Evolutionary conservation across 1,140 invertebrate species (phyloP), one percentile per base, ranked within the genome.

Genomic region (Drosophila aff.): DNA sequence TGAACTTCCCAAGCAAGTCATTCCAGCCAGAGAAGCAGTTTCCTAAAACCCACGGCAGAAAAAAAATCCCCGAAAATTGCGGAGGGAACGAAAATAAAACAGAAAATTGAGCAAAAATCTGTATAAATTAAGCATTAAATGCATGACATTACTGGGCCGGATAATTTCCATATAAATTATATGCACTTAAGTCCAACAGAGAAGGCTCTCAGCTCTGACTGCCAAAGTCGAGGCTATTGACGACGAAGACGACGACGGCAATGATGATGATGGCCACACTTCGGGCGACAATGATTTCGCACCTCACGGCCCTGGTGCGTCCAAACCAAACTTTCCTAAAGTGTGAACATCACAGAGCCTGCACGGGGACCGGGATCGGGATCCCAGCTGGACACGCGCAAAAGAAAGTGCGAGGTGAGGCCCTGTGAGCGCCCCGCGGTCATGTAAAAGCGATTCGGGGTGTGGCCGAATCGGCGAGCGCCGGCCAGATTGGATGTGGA

Each of bases 71-170:
- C 55, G 41, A 67, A 67, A 77, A 76, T 76, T 53, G 62, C 50
- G 13, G n/a, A 31, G 44, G 43, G 43, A 18, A 50, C 49, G 43
- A 73, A 75, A 75, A 65, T 57, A 76, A 75, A 72, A 82, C 78
- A 63, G 67, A 63, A 84, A 55, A 55, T 74, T 78, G 62, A 59
- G 81, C 58, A 66, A 76, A 86, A 89, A 82, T 90, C 68, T 63
- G 76, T 85, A 90, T 90, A 90, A 90, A 90, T 90, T 85, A 90
- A 74, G 61, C 85, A 90, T 90, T 90, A 85, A 90, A 72, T 85
- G 69, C 49, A 81, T 81, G 77, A 84, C 78, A 90, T 81, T 72
- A 79, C 50, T 53, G 67, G 71, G 63, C 74, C 75, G 59, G 67
- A 65, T 72, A 90, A 90, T 90, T 90, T 90, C 72, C 85, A 85